phyloP scores from a whole-genome alignment of 2,888 invertebrate species.

The Drosophila prolongata region DNA sequence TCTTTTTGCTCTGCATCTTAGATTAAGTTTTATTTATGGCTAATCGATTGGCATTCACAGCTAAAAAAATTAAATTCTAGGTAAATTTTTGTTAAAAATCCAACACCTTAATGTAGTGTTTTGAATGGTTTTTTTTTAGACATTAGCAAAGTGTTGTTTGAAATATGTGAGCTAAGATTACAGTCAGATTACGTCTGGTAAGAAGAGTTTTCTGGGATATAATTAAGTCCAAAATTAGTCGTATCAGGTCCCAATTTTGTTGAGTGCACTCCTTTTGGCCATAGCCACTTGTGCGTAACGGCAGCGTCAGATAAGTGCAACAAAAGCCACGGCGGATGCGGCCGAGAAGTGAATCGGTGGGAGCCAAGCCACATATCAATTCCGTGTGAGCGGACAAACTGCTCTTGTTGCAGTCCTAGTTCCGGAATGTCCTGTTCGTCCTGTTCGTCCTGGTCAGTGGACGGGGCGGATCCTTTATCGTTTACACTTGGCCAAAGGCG shows the following conservation, averaged over 20 bases:
- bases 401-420: constrained; percentile 31
- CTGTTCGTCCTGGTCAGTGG: constrained; percentile 9
- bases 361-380: constrained; percentile 68
- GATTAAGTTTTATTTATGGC: no score
- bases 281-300: constrained; percentile 67
- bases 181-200: no score
- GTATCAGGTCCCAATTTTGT: background rate
- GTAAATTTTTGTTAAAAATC: no score
- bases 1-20: no score
- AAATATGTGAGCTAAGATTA: no score
- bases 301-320: constrained; percentile 73
- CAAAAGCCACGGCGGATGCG: constrained; percentile 42
- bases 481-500: constrained; percentile 63
- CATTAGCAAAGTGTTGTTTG: no score
- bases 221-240: background rate
- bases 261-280: constrained; percentile 12
- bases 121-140: no score
- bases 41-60: no score
- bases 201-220: no score
- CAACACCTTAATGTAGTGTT: no score
- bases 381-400: constrained; percentile 69
- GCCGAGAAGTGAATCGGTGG: constrained; percentile 11
- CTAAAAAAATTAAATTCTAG: no score
- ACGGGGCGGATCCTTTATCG: constrained; percentile 51
- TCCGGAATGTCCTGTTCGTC: constrained; percentile 14